Base-by-base conservation (phyloP, 2,797 vertebrate genomes). In the Cichlasoma orientale region DNA sequence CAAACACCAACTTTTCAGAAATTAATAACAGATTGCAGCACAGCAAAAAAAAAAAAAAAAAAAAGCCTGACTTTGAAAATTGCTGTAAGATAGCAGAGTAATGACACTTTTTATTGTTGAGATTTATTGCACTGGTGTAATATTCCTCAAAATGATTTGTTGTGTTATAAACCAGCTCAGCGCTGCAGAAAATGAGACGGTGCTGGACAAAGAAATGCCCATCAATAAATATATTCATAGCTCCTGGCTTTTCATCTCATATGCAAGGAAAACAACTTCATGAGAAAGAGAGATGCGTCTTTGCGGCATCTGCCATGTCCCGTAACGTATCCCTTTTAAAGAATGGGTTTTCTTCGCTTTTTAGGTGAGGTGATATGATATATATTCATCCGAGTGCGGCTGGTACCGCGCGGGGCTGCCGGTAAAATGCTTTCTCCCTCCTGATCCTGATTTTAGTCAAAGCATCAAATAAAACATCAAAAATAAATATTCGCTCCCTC, bases 311-410 rank as follows among this genome's bases (percentile, higher is more conserved):
- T 58, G 55, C 83, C 74, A 82, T 84, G 85, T 90, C 90, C 86
- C 84, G 79, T 79, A 90, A 89, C 55, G 61, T 55, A 69, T 83
- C 79, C 80, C 75, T 80, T 77, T 87, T 83, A 88, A 68, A 88
- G 50, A 89, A 93, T 89, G 87, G 85, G 78, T 86, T 87, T 87
- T 88, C 86, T 82, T 84, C 74, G 89, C 74, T 82, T 78, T 78
- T 74, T 79, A 80, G 77, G 80, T 13, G 78, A 85, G 78, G 81
- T 88, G 58, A 90, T 79, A 83, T 88, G 73, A 89, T 85, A 66
- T 79, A 82, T 84, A 87, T 75, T 88, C 78, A 89, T 87, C 69
- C 23, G 69, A 63, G 82, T 79, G 84, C 79, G 75, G 82, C 74
- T 58, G 29, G 56, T 50, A 25, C 77, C 83, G 52, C 88, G 78